These are phyloP conservation scores for Gavialis gangeticus DNA, from an alignment of 2,113 vertebrate genomes.

Conservation along the genomic window DNA sequence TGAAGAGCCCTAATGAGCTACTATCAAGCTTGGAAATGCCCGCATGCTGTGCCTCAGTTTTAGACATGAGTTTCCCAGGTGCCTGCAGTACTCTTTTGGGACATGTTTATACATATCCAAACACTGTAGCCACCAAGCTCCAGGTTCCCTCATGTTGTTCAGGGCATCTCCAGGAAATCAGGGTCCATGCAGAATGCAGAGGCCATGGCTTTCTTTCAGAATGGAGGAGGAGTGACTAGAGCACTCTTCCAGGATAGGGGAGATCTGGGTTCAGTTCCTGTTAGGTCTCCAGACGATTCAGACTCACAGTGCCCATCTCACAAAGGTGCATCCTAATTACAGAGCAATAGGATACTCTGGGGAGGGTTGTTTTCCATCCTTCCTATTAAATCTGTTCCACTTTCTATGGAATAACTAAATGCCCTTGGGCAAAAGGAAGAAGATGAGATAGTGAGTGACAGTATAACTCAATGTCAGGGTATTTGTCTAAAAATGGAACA, in stretches of 20 bases:
- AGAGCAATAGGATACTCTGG: background rate
- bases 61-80: background rate
- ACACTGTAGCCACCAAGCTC: no score
- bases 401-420: background rate
- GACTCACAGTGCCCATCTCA: background rate
- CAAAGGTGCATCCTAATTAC: background rate
- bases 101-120: no score
- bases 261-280: background rate
- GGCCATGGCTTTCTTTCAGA: background rate
- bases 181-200: background rate
- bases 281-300: background rate
- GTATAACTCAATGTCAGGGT: background rate
- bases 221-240: background rate
- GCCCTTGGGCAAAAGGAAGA: background rate
- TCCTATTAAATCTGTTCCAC: background rate
- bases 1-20: background rate
- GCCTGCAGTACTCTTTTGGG: background rate
- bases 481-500: background rate
- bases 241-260: background rate
- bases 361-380: background rate
- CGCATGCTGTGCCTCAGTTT: background rate
- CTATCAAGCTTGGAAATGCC: background rate
- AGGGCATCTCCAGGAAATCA: no score
- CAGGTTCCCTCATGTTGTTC: no score
- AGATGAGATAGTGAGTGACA: background rate